phyloP scores from a whole-genome alignment of 35 echinoderm and acorn worm genomes.

The Anneissia japonica region DNA sequence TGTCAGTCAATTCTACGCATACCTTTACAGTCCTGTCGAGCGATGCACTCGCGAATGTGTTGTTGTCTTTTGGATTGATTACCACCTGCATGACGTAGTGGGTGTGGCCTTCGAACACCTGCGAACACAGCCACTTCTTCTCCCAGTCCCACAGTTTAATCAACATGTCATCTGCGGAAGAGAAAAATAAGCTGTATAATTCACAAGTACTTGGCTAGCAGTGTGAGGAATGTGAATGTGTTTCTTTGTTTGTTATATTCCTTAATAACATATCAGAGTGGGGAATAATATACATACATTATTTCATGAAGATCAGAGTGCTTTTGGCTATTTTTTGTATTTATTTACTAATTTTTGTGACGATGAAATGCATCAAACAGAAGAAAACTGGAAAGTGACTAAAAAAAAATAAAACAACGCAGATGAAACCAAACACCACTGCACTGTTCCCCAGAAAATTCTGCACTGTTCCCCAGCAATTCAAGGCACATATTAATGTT shows the following conservation, averaged over 20 bases:
- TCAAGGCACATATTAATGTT: too few relatives aligned
- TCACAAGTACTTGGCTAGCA: too few relatives aligned
- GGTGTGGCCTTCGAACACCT: slow-evolving; percentile 76
- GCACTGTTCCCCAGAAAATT: too few relatives aligned
- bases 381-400: too few relatives aligned
- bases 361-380: too few relatives aligned
- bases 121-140: slow-evolving; percentile 70
- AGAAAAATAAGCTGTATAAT: too few relatives aligned
- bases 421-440: too few relatives aligned
- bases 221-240: background rate
- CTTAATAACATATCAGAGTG: background rate
- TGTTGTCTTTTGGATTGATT: slow-evolving; percentile 97
- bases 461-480: too few relatives aligned
- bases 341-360: too few relatives aligned
- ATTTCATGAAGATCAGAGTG: too few relatives aligned
- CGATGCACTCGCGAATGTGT: slow-evolving; percentile 97
- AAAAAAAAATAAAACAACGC: too few relatives aligned
- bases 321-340: too few relatives aligned
- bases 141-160: slow-evolving; percentile 99
- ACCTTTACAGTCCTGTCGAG: slow-evolving; percentile 98
- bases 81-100: slow-evolving; percentile 99
- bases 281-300: background rate
- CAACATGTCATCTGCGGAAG: slow-evolving; percentile 89
- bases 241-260: background rate
- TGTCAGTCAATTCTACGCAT: slow-evolving; percentile 2